Percentiles rank a stretch among this genome's conserved stretches.
These are phyloP conservation scores for Aromia moschata DNA, from an alignment of 2,888 invertebrate species.

Conservation along the genomic window DNA sequence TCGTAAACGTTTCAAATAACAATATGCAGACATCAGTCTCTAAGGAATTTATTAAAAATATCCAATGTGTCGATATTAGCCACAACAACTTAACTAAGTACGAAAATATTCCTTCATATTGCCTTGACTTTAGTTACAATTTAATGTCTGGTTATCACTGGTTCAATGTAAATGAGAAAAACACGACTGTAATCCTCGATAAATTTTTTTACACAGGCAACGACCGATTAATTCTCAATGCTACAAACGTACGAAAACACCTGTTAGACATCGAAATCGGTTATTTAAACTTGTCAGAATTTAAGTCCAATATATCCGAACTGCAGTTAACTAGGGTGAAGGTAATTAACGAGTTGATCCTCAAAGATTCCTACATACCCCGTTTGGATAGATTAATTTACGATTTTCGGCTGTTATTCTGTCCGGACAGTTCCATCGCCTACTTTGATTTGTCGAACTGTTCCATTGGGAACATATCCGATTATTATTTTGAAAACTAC, in stretches of 20 bases:
- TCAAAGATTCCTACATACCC: constrained; percentile 22
- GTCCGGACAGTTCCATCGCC: constrained; percentile 22
- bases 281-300: constrained; percentile 27
- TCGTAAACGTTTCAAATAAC: constrained; percentile 33
- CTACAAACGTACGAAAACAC: constrained; percentile 24
- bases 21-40: constrained; percentile 26
- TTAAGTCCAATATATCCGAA: constrained; percentile 19
- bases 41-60: constrained; percentile 32
- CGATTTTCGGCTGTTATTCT: constrained; percentile 32
- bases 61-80: constrained; percentile 36
- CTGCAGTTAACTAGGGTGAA: constrained; percentile 24
- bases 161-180: constrained; percentile 27
- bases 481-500: constrained; percentile 31
- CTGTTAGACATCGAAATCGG: constrained; percentile 23
- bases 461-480: constrained; percentile 25
- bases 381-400: constrained; percentile 23
- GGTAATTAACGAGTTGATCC: constrained; percentile 21
- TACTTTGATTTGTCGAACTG: constrained; percentile 33
- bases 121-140: constrained; percentile 33
- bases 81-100: constrained; percentile 28
- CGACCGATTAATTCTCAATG: constrained; percentile 18
- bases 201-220: constrained; percentile 31
- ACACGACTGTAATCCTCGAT: constrained; percentile 26
- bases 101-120: constrained; percentile 31
- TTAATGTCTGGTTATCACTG: constrained; percentile 30